These are phyloP conservation scores for Hoplostethus mediterraneus DNA, from an alignment of 2,797 vertebrate species.

Conservation along the genomic window DNA sequence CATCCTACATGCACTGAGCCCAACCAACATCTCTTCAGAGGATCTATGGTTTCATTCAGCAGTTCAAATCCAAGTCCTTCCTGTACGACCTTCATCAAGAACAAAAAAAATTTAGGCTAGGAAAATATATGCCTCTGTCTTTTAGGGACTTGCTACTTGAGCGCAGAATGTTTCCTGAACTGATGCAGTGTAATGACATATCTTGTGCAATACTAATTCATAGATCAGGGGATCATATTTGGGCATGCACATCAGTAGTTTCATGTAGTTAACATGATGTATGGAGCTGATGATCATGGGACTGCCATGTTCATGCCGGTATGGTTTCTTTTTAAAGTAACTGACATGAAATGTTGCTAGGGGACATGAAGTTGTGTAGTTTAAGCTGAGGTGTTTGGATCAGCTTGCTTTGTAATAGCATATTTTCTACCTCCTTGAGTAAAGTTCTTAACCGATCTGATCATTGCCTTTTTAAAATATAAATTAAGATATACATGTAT, in stretches of 20 bases:
- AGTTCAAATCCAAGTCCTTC: conserved; percentile 1
- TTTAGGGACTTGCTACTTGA: background rate
- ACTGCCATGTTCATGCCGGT: background rate
- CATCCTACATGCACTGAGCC: background rate
- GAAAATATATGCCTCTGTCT: background rate
- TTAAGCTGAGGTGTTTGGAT: conserved; percentile 8
- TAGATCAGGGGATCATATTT: conserved; percentile 25
- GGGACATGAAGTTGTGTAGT: background rate
- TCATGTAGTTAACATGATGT: background rate
- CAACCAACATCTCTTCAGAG: background rate
- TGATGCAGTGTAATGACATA: background rate
- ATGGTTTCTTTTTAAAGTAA: background rate
- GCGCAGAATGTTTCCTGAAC: conserved; percentile 14
- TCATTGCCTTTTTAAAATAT: conserved; percentile 27
- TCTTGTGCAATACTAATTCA: conserved; percentile 48
- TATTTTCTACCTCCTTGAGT: conserved; percentile 58
- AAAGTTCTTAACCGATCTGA: conserved; percentile 27
- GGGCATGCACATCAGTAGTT: conserved; percentile 6
- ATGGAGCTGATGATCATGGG: background rate
- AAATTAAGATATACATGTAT: conserved; percentile 1
- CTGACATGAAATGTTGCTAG: no score
- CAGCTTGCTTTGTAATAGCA: conserved; percentile 25
- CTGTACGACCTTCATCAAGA: background rate
- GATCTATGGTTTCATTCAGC: conserved; percentile 11
- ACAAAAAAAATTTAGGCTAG: background rate